A percentile compares a stretch with the other conserved stretches of the same genome.
phyloP scores from a whole-genome alignment of 2,888 invertebrate genomes.

The Noctua pronuba region DNA sequence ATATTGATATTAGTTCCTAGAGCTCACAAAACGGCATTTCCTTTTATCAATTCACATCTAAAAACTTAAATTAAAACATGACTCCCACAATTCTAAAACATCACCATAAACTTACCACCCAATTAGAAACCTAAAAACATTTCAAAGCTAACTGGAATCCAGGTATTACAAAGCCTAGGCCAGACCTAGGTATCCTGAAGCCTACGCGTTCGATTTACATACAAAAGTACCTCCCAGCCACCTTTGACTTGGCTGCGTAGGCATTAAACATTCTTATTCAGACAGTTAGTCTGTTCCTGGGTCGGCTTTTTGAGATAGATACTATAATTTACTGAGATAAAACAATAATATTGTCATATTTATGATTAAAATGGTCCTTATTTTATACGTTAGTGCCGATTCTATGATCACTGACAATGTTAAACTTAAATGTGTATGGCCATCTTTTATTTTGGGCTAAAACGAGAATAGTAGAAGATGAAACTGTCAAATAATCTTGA shows the following conservation, averaged over 20 bases:
- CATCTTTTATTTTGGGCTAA: constrained; percentile 20
- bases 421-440: constrained; percentile 2
- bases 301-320: constrained; percentile 60
- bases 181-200: constrained; percentile 69
- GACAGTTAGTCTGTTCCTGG: constrained; percentile 63
- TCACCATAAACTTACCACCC: constrained; percentile 31
- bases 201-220: constrained; percentile 89
- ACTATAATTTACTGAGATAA: constrained; percentile 52
- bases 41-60: too few species aligned
- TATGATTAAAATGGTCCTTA: constrained; percentile 46
- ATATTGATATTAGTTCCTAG: too few species aligned
- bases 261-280: constrained; percentile 82
- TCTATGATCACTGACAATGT: constrained; percentile 2
- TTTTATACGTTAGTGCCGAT: constrained; percentile 8
- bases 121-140: constrained; percentile 68
- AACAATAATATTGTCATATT: constrained; percentile 60
- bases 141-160: constrained; percentile 70
- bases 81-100: neutral
- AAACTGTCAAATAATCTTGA: neutral
- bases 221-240: constrained; percentile 85
- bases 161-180: constrained; percentile 79
- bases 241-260: constrained; percentile 84
- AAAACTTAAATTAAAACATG: neutral
- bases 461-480: neutral
- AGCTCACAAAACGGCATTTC: neutral